These are phyloP conservation scores for Watsonalla binaria DNA, from an alignment of 2,888 invertebrate species.

Conservation along the genomic window DNA sequence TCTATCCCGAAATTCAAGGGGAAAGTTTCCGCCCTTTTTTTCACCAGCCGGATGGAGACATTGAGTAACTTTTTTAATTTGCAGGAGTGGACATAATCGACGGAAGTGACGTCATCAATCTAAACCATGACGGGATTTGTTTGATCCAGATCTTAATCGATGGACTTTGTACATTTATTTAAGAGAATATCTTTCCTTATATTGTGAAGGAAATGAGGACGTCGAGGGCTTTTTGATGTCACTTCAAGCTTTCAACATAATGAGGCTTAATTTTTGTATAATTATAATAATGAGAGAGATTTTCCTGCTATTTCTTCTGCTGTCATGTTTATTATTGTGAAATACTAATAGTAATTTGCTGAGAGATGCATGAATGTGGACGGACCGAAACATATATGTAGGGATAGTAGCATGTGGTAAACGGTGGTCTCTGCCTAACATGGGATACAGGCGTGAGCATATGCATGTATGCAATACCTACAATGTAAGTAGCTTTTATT, in stretches of 20 bases:
- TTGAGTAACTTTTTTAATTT: constrained; percentile 37
- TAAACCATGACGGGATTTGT: constrained; percentile 7
- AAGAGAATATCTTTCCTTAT: not conserved
- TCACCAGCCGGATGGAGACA: constrained; percentile 5
- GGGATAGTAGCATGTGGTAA: too few relatives aligned
- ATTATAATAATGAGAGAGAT: too few relatives aligned
- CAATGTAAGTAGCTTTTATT: too few relatives aligned
- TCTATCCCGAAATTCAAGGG: constrained; percentile 1
- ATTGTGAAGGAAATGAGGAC: not conserved
- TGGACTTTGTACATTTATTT: not conserved
- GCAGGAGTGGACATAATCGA: constrained; percentile 34
- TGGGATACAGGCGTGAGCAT: too few relatives aligned
- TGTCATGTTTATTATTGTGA: too few relatives aligned
- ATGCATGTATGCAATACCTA: too few relatives aligned
- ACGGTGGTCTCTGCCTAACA: too few relatives aligned
- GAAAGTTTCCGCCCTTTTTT: constrained; percentile 3
- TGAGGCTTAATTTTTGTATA: not conserved
- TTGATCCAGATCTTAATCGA: not conserved
- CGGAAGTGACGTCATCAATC: constrained; percentile 38
- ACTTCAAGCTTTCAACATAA: not conserved
- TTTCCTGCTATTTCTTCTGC: too few relatives aligned
- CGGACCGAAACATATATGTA: too few relatives aligned
- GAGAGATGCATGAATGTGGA: too few relatives aligned
- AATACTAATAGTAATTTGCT: too few relatives aligned
- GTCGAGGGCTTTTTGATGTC: not conserved